Conservation (phyloP, 1,140 invertebrate genomes). For the Camponotus pennsylvanicus region DNA sequence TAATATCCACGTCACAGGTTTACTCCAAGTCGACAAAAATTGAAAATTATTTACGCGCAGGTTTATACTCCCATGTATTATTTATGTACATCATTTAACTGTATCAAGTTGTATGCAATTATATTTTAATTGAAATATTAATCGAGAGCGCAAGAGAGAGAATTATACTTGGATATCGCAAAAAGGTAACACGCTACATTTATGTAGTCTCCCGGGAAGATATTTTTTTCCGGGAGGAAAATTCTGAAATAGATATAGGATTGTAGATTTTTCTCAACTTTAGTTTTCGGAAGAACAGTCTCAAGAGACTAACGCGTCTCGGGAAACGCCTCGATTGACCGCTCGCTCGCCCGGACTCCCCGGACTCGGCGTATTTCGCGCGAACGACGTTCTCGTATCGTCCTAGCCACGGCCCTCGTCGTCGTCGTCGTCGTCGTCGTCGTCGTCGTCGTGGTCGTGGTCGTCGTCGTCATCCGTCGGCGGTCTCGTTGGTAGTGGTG, state of each 20-base stretch:
- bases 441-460: conserved; percentile 33
- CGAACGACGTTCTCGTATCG: conserved; percentile 23
- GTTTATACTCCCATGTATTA: not conserved
- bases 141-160: not conserved
- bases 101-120: too few relatives aligned
- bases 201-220: not conserved
- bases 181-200: not conserved
- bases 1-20: not conserved
- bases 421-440: conserved; percentile 24
- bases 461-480: conserved; percentile 65
- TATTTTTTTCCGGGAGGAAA: not conserved
- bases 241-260: too few relatives aligned
- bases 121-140: not conserved
- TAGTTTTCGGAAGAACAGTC: not conserved
- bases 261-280: not conserved
- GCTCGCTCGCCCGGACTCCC: not conserved
- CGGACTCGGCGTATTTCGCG: conserved; percentile 20
- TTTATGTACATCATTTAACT: not conserved
- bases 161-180: not conserved
- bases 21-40: not conserved
- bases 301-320: not conserved
- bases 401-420: conserved; percentile 2
- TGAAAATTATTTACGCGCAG: not conserved
- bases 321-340: not conserved
- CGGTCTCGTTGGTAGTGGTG: conserved; percentile 75